Evolutionary conservation across 2,797 vertebrate genomes (phyloP), one percentile per base, ranked within the genome.

Genomic region (Glossophaga mutica): DNA sequence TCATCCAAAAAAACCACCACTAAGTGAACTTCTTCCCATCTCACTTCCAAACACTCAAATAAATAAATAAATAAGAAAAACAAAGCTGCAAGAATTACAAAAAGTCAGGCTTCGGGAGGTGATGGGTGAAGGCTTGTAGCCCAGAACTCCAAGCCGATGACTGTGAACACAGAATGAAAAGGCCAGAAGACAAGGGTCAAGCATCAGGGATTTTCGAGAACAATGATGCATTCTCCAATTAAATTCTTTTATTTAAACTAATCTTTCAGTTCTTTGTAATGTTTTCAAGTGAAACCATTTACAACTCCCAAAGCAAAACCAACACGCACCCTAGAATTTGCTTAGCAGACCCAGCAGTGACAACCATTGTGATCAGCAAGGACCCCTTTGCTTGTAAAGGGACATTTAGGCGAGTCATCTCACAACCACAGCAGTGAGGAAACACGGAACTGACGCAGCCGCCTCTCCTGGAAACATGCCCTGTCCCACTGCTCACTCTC

Each of bases 231-330:
- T 7, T 9, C 3, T 96, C 95, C 91, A 93, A 9, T 93, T 74
- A 93, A 96, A 97, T 78, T 65, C 12, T 95, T 96, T 88, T 89
- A 76, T 55, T 96, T 92, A 96, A 82, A 85, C 10, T 76, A 91
- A 70, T 77, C 94, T 97, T 97, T n/a, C 34, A 57, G 65, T 55
- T 93, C 70, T 89, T 89, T 84, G 87, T 55, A 90, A 87, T 24
- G 90, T 39, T 94, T 73, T 94, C 82, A 76, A 94, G 74, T 93
- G 44, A 98, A 97, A 97, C 46, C 67, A 94, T 65, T 39, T 76
- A 88, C 32, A 82, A 91, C 9, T 82, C 34, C 74, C 76, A 12
- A 59, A 81, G 96, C 59, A 94, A 50, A 77, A 92, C 89, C 68
- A 76, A 91, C 50, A 70, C 65, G 48, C 22, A 87, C 19, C 67